Evolutionary conservation across 2,797 vertebrate genomes (phyloP).

Genomic region (Podargus strigoides): DNA sequence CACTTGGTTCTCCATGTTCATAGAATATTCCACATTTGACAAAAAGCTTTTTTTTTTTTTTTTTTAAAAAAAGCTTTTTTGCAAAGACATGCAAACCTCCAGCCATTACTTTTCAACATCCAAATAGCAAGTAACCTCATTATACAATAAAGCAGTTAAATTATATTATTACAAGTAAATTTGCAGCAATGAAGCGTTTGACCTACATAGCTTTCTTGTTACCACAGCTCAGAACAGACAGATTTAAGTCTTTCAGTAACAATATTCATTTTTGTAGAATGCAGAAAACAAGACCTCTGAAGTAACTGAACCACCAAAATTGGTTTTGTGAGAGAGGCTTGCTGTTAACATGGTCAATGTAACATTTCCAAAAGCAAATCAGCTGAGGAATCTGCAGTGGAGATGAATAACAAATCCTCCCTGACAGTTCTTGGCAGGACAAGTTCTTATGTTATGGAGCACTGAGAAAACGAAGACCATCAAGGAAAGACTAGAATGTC

Average conservation of each 20-base stretch:
- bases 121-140: neutral
- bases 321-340: neutral
- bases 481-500: neutral
- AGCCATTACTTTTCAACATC: neutral
- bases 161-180: neutral
- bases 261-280: neutral
- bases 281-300: neutral
- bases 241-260: neutral
- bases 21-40: neutral
- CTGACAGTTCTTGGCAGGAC: neutral
- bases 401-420: neutral
- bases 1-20: neutral
- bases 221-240: neutral
- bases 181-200: conserved; percentile 1
- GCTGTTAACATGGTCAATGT: neutral
- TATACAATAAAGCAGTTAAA: neutral
- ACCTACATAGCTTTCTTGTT: conserved; percentile 18
- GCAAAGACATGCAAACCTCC: neutral
- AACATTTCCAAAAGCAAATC: neutral
- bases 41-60: neutral
- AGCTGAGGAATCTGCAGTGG: neutral
- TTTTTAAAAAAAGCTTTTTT: neutral
- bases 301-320: neutral
- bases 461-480: neutral
- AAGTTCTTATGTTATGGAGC: neutral